These are phyloP conservation scores for Holothuria leucospilota DNA, from an alignment of 53 echinoderm and acorn worm genomes.

Conservation along the genomic window DNA sequence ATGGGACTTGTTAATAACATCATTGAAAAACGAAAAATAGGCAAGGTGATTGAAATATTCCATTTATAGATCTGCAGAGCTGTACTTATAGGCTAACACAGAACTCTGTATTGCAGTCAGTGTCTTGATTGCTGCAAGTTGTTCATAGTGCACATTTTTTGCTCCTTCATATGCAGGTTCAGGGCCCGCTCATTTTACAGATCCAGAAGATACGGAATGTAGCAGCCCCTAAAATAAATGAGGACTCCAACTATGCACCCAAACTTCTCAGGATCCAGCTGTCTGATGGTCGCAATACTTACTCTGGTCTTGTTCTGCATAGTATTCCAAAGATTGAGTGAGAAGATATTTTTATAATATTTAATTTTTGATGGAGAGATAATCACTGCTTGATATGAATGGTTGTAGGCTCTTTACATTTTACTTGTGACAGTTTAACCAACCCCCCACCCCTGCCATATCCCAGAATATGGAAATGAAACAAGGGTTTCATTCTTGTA, in stretches of 20 bases:
- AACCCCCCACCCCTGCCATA: too few relatives aligned
- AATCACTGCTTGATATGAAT: too few relatives aligned
- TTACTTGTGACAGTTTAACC: too few relatives aligned
- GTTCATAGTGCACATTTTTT: neutral
- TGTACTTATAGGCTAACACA: too few relatives aligned
- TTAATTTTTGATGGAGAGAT: neutral
- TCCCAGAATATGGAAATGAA: too few relatives aligned
- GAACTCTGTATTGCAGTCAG: too few relatives aligned
- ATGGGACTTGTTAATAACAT: too few relatives aligned
- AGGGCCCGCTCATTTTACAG: slow-evolving; percentile 92
- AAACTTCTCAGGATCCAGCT: slow-evolving; percentile 81
- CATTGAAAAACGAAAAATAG: too few relatives aligned
- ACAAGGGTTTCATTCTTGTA: too few relatives aligned
- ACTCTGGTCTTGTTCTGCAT: slow-evolving; percentile 75
- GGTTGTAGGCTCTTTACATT: too few relatives aligned
- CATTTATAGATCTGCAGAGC: too few relatives aligned
- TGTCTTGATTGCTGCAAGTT: neutral
- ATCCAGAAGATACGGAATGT: slow-evolving; percentile 91
- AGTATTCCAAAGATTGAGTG: slow-evolving; percentile 82
- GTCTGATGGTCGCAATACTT: slow-evolving; percentile 81
- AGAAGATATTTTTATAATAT: neutral
- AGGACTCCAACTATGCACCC: slow-evolving; percentile 86
- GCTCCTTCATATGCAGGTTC: slow-evolving; percentile 59
- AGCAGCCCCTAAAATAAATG: slow-evolving; percentile 91
- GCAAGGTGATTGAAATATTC: too few relatives aligned